Evolutionary conservation across 2,113 vertebrate genomes (phyloP).

Genomic region (Caracal caracal): DNA sequence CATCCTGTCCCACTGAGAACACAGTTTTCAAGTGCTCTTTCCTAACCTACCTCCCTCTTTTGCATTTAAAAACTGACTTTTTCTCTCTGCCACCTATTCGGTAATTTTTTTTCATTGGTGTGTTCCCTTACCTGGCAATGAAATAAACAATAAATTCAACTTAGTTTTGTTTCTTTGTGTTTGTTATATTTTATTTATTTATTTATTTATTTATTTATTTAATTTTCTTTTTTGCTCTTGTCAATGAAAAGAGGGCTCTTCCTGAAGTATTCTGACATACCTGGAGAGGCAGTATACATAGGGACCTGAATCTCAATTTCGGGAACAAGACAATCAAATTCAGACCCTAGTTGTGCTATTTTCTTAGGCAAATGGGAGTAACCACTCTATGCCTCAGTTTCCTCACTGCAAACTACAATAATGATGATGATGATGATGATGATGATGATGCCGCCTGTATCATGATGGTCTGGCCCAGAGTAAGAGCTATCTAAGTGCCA

Average conservation of each 20-base stretch:
- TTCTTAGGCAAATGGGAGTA: neutral
- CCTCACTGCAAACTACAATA: neutral
- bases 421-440: accelerated
- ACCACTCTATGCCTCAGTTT: neutral
- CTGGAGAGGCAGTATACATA: no score
- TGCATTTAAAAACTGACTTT: neutral
- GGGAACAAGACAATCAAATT: neutral
- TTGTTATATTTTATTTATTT: neutral
- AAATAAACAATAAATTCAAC: neutral
- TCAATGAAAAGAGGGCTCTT: neutral
- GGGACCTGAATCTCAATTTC: neutral
- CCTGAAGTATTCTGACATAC: neutral
- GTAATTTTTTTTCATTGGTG: neutral
- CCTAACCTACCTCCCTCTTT: neutral
- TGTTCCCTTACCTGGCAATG: neutral
- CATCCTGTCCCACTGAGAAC: neutral
- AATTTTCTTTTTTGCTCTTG: neutral
- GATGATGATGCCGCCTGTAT: neutral
- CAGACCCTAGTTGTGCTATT: neutral
- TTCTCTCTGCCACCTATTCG: neutral
- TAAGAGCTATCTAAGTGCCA: neutral
- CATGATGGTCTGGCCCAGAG: accelerated
- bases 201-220: neutral
- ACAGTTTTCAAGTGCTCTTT: neutral
- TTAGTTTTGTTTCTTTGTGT: neutral